Base-by-base conservation (phyloP, 2,797 vertebrate species). In the Chelon auratus region DNA sequence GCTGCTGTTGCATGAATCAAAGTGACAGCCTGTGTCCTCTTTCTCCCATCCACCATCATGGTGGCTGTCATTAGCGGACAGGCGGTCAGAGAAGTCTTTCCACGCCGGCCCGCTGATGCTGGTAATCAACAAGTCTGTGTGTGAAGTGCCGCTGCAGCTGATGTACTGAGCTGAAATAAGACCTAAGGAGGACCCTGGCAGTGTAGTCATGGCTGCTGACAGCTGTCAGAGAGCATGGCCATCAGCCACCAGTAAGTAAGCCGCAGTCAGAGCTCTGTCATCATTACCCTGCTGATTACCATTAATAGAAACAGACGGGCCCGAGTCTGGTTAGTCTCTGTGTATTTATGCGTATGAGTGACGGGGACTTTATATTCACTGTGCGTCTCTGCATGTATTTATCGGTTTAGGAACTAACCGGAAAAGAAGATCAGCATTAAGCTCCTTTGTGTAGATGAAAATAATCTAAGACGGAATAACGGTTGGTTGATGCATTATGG, bases 181-280 rank as follows among this genome's bases (percentile, higher is more conserved):
- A 89, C 82, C 85, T 86, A 72, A 88, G 82, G 87, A 91, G 75
- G 69, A 59, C 71, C 73, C 69, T 78, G 79, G 82, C 79, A 75
- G 77, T 22, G 64, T 37, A 80, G 83, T 81, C 81, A 78, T 81
- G 73, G 88, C 77, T 64, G 70, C 77, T 91, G 93, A 91, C 91
- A 93, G 90, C 90, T 93, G 93, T 94, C 93, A 93, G 85, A 80
- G 75, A 83, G 75, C 73, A 78, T 92, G 86, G 92, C 84, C 88
- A 63, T 93, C 87, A 92, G 82, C 80, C 85, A 84, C 26, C 70
- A 82, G 83, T 81, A 82, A 85, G 77, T 67, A 83, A 83, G 83
- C 68, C 30, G 58, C 83, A 86, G 81, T 86, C 80, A 82, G 76
- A 86, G 80, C 78, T 84, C 87, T 71, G 89, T 91, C 90, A 91